These are phyloP conservation scores for Phataginus tricuspis DNA, from an alignment of 2,797 vertebrate genomes.

Conservation along the genomic window DNA sequence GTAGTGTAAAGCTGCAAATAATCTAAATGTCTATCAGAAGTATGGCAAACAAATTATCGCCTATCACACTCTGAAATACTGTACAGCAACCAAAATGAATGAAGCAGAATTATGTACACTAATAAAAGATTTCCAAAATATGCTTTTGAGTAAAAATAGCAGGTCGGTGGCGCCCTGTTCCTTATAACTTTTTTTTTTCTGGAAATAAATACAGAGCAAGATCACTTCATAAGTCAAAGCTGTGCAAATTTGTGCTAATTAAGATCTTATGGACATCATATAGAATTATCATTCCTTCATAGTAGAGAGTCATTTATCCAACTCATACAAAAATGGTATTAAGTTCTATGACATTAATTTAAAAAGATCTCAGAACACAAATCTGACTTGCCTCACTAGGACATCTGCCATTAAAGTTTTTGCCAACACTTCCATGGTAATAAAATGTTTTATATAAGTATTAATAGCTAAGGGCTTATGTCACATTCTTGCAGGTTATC, in stretches of 20 bases:
- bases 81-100: not conserved
- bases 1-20: not conserved
- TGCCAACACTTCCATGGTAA: not conserved
- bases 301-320: not conserved
- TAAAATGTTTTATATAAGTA: not conserved
- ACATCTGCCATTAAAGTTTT: not conserved
- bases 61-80: not conserved
- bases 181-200: not conserved
- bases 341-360: not conserved
- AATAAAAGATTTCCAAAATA: not conserved
- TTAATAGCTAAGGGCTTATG: not conserved
- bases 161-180: not conserved
- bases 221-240: not conserved
- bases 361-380: not conserved
- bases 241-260: not conserved
- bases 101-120: not conserved
- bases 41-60: not conserved
- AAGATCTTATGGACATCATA: not conserved
- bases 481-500: not conserved
- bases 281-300: not conserved
- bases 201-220: not conserved
- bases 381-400: not conserved
- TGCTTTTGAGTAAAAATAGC: constrained; percentile 1
- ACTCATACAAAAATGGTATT: not conserved
- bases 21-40: not conserved